These are phyloP conservation scores for Nerophis lumbriciformis DNA, from an alignment of 2,113 vertebrate genomes.

Conservation along the genomic window DNA sequence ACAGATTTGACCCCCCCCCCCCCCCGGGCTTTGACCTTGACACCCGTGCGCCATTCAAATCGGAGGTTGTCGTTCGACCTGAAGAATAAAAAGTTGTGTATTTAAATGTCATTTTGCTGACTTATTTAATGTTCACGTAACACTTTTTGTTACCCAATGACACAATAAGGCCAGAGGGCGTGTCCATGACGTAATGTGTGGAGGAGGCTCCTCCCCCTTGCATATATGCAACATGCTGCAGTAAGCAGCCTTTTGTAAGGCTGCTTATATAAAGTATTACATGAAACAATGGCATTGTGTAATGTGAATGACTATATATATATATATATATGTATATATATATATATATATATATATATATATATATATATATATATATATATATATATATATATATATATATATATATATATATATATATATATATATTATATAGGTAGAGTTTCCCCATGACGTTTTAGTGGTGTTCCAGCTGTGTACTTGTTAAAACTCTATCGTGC, in stretches of 20 bases:
- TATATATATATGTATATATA: background rate
- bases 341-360: too few species aligned
- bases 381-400: background rate
- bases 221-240: slow-evolving; percentile 1
- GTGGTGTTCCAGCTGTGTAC: background rate
- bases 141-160: too few species aligned
- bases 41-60: too few species aligned
- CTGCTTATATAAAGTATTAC: slow-evolving; percentile 4
- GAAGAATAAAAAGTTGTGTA: too few species aligned
- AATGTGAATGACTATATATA: background rate
- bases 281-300: background rate
- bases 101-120: too few species aligned
- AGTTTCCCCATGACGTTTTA: background rate
- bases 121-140: too few species aligned
- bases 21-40: too few species aligned
- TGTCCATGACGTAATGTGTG: too few species aligned
- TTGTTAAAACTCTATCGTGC: background rate
- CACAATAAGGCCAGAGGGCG: too few species aligned
- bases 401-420: background rate
- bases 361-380: too few species aligned
- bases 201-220: background rate
- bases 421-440: background rate
- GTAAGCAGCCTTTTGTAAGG: background rate
- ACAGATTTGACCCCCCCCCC: too few species aligned
- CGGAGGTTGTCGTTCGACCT: too few species aligned